Conservation (phyloP, 2,797 vertebrate genomes). For the Carcharodon carcharias region DNA sequence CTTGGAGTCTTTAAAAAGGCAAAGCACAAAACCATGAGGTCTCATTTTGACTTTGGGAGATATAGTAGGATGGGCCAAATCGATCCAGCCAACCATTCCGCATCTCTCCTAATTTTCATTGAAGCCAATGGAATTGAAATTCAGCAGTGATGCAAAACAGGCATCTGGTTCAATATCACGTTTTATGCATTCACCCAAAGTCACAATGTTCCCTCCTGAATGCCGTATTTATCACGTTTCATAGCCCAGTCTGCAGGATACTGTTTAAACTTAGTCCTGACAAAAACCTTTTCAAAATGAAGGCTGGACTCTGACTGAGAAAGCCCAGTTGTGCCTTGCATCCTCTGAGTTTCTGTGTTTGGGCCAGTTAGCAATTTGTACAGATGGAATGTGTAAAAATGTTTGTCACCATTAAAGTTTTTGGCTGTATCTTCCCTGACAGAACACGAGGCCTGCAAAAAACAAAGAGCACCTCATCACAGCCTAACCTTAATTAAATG, state of each 20-base stretch:
- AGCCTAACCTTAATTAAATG: background rate
- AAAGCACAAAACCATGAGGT: background rate
- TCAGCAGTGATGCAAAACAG: background rate
- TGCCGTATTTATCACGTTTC: background rate
- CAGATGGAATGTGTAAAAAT: background rate
- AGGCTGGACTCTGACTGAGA: too few relatives aligned
- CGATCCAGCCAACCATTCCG: too few relatives aligned
- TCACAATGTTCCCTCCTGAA: too few relatives aligned
- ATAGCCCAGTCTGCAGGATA: background rate
- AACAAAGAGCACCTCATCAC: background rate
- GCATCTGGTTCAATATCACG: too few relatives aligned
- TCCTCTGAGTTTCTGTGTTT: background rate
- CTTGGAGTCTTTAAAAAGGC: background rate
- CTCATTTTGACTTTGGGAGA: background rate
- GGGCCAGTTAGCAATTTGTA: background rate
- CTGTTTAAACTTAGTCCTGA: background rate
- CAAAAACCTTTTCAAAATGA: background rate
- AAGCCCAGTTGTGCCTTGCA: background rate
- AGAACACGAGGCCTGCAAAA: background rate
- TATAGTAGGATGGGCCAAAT: background rate
- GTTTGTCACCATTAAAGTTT: background rate
- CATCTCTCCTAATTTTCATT: too few relatives aligned
- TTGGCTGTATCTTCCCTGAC: too few relatives aligned
- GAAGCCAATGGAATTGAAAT: background rate
- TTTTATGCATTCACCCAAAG: too few relatives aligned